These are phyloP conservation scores for Psilopsiagon aurifrons DNA, from an alignment of 2,113 vertebrate species.

Conservation along the genomic window DNA sequence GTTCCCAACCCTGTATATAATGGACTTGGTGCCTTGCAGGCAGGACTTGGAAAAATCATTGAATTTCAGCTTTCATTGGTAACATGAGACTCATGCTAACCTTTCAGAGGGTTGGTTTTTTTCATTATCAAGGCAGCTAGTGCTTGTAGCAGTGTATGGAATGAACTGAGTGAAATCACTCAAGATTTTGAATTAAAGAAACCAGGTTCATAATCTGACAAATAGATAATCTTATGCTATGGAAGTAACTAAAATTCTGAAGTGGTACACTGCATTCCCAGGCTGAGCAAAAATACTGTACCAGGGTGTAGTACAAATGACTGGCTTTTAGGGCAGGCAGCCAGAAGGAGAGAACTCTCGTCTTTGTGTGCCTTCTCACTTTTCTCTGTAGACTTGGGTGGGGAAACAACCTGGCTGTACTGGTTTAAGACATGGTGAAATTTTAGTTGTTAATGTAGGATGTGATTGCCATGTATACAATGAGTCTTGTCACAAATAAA, in stretches of 20 bases:
- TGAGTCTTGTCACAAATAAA: background rate
- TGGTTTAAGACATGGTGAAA: background rate
- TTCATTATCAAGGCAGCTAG: background rate
- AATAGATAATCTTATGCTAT: background rate
- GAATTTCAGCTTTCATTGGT: background rate
- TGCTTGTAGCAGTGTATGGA: background rate
- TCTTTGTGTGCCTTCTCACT: background rate
- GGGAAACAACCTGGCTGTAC: background rate
- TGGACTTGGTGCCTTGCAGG: background rate
- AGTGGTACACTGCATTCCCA: background rate
- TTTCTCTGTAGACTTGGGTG: background rate
- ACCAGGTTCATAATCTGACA: background rate
- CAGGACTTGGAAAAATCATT: background rate
- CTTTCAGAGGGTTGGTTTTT: background rate
- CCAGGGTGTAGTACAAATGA: background rate
- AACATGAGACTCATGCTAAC: background rate
- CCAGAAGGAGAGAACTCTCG: background rate
- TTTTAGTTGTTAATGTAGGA: background rate
- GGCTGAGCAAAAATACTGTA: background rate
- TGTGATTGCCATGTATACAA: background rate
- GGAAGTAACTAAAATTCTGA: background rate
- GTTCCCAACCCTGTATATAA: background rate
- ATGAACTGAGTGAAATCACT: background rate
- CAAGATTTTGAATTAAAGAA: background rate
- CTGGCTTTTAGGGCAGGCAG: background rate